A percentile compares a stretch with the other conserved stretches of the same genome.
Evolutionary conservation across 2,888 invertebrate genomes (phyloP).

Genomic region (Ectropis crepuscularia): DNA sequence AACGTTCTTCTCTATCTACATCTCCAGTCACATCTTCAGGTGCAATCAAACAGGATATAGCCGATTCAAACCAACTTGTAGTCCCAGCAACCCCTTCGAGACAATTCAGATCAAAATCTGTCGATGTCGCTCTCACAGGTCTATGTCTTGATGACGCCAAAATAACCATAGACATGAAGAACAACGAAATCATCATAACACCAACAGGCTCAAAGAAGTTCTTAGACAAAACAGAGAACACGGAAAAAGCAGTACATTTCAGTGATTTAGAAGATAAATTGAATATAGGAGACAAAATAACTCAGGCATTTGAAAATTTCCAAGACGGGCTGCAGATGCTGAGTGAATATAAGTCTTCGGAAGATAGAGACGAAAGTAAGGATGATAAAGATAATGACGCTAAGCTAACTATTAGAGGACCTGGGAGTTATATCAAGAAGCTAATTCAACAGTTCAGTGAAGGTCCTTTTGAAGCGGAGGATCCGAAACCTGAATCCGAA

Average conservation of each 20-base stretch:
- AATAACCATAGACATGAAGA: slow-evolving; percentile 73
- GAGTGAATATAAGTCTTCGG: slow-evolving; percentile 55
- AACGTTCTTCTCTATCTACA: slow-evolving; percentile 71
- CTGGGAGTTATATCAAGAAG: slow-evolving; percentile 79
- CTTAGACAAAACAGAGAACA: slow-evolving; percentile 23
- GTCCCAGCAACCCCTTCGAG: slow-evolving; percentile 69
- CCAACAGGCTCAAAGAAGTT: slow-evolving; percentile 69
- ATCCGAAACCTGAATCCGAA: slow-evolving; percentile 70
- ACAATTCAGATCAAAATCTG: slow-evolving; percentile 83
- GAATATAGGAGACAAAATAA: slow-evolving; percentile 69
- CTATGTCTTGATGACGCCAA: slow-evolving; percentile 70
- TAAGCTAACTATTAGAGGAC: slow-evolving; percentile 74
- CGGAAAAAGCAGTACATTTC: slow-evolving; percentile 53
- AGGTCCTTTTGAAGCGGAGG: slow-evolving; percentile 72
- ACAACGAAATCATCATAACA: slow-evolving; percentile 75
- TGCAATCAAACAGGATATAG: slow-evolving; percentile 62
- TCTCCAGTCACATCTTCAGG: slow-evolving; percentile 71
- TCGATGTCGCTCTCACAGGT: slow-evolving; percentile 78
- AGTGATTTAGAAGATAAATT: slow-evolving; percentile 68
- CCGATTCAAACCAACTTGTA: slow-evolving; percentile 69
- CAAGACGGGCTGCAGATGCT: slow-evolving; percentile 72
- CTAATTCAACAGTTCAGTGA: slow-evolving; percentile 81
- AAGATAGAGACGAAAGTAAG: slow-evolving; percentile 44
- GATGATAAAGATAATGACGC: slow-evolving; percentile 54
- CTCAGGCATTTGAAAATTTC: slow-evolving; percentile 70